These are phyloP conservation scores for Mesembrinibis cayennensis DNA, from an alignment of 2,113 vertebrate genomes.

Conservation along the genomic window DNA sequence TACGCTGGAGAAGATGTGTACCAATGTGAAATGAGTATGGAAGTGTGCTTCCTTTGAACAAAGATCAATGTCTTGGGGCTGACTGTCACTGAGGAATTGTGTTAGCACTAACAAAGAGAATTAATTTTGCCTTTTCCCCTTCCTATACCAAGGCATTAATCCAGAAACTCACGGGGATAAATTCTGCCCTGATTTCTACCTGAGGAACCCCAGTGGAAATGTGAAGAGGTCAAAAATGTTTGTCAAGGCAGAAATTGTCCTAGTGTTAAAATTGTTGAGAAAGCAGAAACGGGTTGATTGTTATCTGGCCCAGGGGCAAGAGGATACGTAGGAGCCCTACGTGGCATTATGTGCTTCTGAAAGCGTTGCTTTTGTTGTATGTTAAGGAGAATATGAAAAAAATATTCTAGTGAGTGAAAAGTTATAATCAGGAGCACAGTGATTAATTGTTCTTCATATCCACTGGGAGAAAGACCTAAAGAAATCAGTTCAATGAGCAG, in stretches of 20 bases:
- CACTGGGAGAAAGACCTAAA: slow-evolving; percentile 21
- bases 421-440: slow-evolving; percentile 26
- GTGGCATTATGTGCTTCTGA: background rate
- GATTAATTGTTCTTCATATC: slow-evolving; percentile 59
- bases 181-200: slow-evolving; percentile 53
- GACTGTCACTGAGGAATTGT: slow-evolving; percentile 1
- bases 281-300: background rate
- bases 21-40: background rate
- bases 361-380: background rate
- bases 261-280: background rate
- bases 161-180: slow-evolving; percentile 25
- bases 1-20: background rate
- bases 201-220: slow-evolving; percentile 33
- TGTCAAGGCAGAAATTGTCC: slow-evolving; percentile 3
- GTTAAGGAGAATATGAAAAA: background rate
- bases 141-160: slow-evolving; percentile 15
- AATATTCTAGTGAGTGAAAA: background rate
- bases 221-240: slow-evolving; percentile 19
- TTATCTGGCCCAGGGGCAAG: background rate
- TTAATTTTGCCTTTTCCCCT: slow-evolving; percentile 59
- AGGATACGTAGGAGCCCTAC: background rate
- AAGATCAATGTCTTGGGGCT: background rate
- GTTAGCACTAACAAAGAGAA: slow-evolving; percentile 17
- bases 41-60: slow-evolving; percentile 15
- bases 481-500: slow-evolving; percentile 32